Conservation (phyloP, 1,140 invertebrate genomes). For the Trichomalopsis sarcophagae region DNA sequence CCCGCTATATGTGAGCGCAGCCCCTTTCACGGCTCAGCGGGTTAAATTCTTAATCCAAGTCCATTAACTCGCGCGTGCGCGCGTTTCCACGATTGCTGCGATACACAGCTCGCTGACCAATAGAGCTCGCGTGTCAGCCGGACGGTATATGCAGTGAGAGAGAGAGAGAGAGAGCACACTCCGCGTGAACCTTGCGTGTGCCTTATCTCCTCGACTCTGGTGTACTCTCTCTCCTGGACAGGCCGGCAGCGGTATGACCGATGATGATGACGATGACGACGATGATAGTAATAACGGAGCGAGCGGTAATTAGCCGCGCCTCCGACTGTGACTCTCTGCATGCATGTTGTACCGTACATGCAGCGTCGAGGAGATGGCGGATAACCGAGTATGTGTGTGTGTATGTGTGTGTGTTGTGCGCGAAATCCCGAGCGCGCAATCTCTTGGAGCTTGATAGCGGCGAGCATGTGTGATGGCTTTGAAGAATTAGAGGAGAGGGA, state of each 20-base stretch:
- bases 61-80: slow-evolving; percentile 14
- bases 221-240: not conserved
- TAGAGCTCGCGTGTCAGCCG: slow-evolving; percentile 26
- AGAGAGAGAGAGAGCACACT: not conserved
- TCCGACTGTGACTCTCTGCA: not conserved
- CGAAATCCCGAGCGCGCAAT: slow-evolving; percentile 7
- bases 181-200: slow-evolving; percentile 17
- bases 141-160: too few relatives aligned
- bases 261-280: slow-evolving; percentile 37
- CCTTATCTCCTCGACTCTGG: slow-evolving; percentile 29
- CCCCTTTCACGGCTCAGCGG: not conserved
- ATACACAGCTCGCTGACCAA: too few relatives aligned
- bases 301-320: slow-evolving; percentile 32
- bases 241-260: not conserved
- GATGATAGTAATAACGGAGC: slow-evolving; percentile 27
- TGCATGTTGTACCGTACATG: not conserved
- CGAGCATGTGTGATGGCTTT: not conserved
- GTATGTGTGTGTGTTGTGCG: not conserved
- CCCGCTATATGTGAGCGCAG: not conserved
- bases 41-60: slow-evolving; percentile 42
- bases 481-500: not conserved
- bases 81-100: not conserved
- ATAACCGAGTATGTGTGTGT: not conserved
- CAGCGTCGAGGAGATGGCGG: not conserved
- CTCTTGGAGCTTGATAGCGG: not conserved